Evolutionary conservation across 1,140 invertebrate genomes (phyloP), one percentile per base, ranked within the genome.

Genomic region (Lepeophtheirus salmonis): DNA sequence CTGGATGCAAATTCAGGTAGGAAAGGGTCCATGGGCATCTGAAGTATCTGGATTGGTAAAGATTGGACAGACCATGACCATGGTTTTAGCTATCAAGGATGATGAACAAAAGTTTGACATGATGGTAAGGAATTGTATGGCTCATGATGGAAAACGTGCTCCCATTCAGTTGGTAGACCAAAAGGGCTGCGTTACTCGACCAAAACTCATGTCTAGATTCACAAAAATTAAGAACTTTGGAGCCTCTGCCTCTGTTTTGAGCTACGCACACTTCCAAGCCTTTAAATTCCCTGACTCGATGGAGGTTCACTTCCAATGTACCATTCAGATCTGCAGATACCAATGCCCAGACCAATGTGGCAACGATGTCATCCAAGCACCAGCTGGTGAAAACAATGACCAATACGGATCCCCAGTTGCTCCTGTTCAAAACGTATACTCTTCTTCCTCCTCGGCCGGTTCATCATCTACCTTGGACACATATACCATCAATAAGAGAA

Each of bases 261-360:
- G 86, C 0, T 92, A 90, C 66, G 87, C 89, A 0, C 86, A 91
- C 69, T 91, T 92, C 78, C 74, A 75, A 74, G 89, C 89, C 0
- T 94, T 92, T 73, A 92, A 92, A 69, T 92, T 94, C 74, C 89
- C 89, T 0, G 89, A 92, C 68, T 89, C 86, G 0, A 92, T 92
- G 88, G 88, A 92, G 70, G 88, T 94, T 0, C 89, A 92, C 68
- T 92, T 94, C 76, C 88, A 92, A 70, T 92, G 89, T 72, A 90
- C 88, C 14, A 92, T 92, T 64, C 89, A 94, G 69, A 90, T 92
- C 65, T 92, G 89, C 66, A 78, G 88, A 61, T 87, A 89, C 68
- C 84, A 89, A 67, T 91, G 88, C 67, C 88, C 89, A 0, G 87
- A 89, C 65, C 89, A 89, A 65, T 89, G 86, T 67, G 30, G 48